Percentiles rank a stretch among this genome's conserved stretches.
phyloP scores from a whole-genome alignment of 2,113 vertebrate genomes.

The Thalassarche chlororhynchos region DNA sequence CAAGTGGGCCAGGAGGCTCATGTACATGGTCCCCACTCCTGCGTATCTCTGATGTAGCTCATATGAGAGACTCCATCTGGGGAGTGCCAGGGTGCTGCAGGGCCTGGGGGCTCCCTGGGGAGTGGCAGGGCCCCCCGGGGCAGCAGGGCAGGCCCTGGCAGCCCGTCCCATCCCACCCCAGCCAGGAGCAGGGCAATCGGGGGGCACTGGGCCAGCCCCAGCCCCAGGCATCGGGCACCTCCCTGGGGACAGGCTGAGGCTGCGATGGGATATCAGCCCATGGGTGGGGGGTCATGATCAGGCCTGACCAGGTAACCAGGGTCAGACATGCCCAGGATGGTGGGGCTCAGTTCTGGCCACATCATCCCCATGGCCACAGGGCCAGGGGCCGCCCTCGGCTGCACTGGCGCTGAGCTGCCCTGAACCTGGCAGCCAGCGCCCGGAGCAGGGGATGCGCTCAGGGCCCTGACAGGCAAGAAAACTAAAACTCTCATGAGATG shows the following conservation, averaged over 20 bases:
- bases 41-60: not conserved
- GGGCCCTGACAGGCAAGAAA: not conserved
- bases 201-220: not conserved
- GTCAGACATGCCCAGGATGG: not conserved
- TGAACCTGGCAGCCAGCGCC: rapidly evolving
- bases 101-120: not conserved
- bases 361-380: not conserved
- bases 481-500: not conserved
- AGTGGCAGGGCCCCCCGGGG: rapidly evolving
- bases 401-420: too few relatives aligned
- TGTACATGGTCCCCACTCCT: not conserved
- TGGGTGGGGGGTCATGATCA: not conserved
- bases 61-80: not conserved
- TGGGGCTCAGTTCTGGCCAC: not conserved
- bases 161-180: not conserved
- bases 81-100: not conserved
- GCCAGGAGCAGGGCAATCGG: not conserved
- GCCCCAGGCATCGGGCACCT: rapidly evolving
- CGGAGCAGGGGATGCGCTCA: not conserved
- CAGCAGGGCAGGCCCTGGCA: not conserved
- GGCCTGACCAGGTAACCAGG: not conserved
- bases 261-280: not conserved
- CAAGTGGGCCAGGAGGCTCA: not conserved
- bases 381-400: not conserved
- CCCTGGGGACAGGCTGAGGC: not conserved